These are phyloP conservation scores for Acipenser oxyrinchus DNA, from an alignment of 2,797 vertebrate genomes.

Conservation along the genomic window DNA sequence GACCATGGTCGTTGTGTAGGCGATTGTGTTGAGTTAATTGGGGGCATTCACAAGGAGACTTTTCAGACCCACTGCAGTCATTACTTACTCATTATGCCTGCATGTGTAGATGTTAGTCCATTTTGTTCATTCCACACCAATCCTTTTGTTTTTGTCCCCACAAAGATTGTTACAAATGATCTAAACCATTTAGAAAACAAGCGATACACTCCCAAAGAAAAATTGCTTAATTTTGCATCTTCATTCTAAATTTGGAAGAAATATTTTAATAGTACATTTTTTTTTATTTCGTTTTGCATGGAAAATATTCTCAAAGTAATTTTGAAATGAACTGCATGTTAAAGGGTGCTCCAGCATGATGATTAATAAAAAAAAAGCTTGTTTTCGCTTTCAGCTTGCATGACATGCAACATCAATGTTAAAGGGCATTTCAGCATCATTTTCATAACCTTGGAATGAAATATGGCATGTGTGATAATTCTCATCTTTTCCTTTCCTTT, in stretches of 20 bases:
- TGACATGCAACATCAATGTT: conserved; percentile 25
- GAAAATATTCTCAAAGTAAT: not conserved
- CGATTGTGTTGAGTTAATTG: too few species aligned
- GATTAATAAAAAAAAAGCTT: conserved; percentile 6
- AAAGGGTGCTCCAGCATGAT: not conserved
- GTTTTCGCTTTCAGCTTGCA: not conserved
- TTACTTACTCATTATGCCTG: not conserved
- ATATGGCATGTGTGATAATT: conserved; percentile 74
- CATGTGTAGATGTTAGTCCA: not conserved
- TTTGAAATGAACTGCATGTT: conserved; percentile 3
- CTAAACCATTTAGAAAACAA: too few species aligned
- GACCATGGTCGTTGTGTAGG: too few species aligned
- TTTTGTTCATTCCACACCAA: too few species aligned
- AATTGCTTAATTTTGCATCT: not conserved
- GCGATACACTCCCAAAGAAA: not conserved
- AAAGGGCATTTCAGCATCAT: conserved; percentile 30
- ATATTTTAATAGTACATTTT: too few species aligned
- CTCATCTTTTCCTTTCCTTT: conserved; percentile 86
- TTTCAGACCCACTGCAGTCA: conserved; percentile 2
- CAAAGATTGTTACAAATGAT: too few species aligned
- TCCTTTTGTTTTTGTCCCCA: too few species aligned
- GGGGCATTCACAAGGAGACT: not conserved
- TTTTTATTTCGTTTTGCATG: too few species aligned
- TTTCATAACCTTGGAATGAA: conserved; percentile 52
- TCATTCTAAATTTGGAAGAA: too few species aligned